Evolutionary conservation across 2,797 vertebrate species (phyloP), one percentile per base, ranked within the genome.

Genomic region (Alfaro cultratus): DNA sequence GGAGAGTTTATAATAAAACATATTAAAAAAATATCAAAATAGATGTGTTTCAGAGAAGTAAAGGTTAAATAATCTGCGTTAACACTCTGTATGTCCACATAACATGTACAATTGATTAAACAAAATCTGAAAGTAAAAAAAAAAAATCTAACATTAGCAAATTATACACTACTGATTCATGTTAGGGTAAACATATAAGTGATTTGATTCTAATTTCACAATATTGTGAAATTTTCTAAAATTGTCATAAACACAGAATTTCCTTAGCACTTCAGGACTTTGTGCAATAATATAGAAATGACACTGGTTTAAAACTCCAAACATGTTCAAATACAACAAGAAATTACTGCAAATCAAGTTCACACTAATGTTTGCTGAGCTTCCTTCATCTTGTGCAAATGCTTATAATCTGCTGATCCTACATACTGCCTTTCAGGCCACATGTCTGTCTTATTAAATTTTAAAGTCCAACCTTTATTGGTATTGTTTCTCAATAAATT

Each of bases 1-100:
- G 76, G 67, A 41, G 71, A 67, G 68, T 67, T 15, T 41, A 74
- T 31, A 46, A 84, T 68, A 77, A 74, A 74, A 41, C 31, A 83
- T 62, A 81, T 78, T 55, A 55, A 64, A 47, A 75, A 72, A 34
- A 29, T 0, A 36, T 67, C 21, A 12, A 18, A 79, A 75, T 75
- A 41, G 16, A 51, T 51, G 49, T 1, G 21, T 26, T 55, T 80
- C 36, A 36, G 60, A 77, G 29, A 41, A 0, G 15, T 67, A 62
- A 72, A 77, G 70, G 74, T n/a, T 64, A 43, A 21, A 21, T 29
- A 31, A 8, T 55, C 18, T 4, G 21, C 9, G 11, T 64, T 72
- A 45, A 2, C 15, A 23, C 43, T 47, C 46, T 39, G 62, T 11
- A 64, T 57, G 39, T 11, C 16, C 29, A 73, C 1, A 46, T 3